Evolutionary conservation across 2,888 invertebrate genomes (phyloP), one percentile per base, ranked within the genome.

Genomic region (Ophion obscuratus): DNA sequence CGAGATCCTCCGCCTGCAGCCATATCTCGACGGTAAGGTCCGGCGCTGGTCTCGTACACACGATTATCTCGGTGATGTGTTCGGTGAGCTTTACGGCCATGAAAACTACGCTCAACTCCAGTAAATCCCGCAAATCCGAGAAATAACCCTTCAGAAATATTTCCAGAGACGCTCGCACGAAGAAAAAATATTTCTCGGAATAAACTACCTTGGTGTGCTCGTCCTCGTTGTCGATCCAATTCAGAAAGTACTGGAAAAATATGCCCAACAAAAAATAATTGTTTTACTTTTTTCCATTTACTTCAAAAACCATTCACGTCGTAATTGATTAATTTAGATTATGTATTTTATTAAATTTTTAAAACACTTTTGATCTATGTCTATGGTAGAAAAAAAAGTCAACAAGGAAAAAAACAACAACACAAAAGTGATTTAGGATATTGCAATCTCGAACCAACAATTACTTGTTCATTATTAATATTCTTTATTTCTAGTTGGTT

Each of bases 101-200:
- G 64, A 92, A 92, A 31, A 92, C 86, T 9, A 91, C 88, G 68
- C 92, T 91, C 3, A 92, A 77, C 57, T 91, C 88, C 10, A 93
- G 77, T n/a, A 93, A 81, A n/a, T 91, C 87, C 44, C 91, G 74
- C 40, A 92, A 84, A 70, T 88, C 88, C 5, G 70, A 20, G 27
- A 89, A 89, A 66, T 87, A 74, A 0, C 87, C 78, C 0, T 84
- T 81, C 2, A 88, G 27, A 82, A 88, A 92, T 80, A 90, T 91
- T 81, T 84, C 83, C 68, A 92, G 71, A 1, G 88, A 89, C 53
- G 75, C 67, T 70, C 90, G 90, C 9, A 90, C 88, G 27, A 83
- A 66, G 53, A 88, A 87, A 53, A 83, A 75, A 20, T 84, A 71
- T 17, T 73, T 81, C 17, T 57, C 64, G 10, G 64, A 59, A 0